Base-by-base conservation (phyloP, 1,140 invertebrate species). In the Cydia strobilella region DNA sequence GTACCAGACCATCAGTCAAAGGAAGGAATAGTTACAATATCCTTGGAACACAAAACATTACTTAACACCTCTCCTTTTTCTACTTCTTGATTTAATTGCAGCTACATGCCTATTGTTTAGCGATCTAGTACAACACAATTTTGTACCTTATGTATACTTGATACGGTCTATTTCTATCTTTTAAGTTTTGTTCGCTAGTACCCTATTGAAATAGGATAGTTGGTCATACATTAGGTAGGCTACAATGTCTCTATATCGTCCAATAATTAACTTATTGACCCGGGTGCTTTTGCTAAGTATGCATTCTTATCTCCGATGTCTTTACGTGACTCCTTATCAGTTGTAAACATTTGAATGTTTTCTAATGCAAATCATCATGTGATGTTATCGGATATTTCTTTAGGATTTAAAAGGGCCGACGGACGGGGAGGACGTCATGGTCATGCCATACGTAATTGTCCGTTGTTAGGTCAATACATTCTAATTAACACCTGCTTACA, bases 251-350 rank as follows among this genome's bases (percentile, higher is more conserved):
- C 72, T 72, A 54, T 74, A 54, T 63, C 74, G 72, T 77, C 76
- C 74, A 81, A 80, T 79, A 83, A 83, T 86, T 87, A 86, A 87
- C 85, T 82, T 84, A 80, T 87, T 84, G 86, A 89, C 86, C 86
- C 75, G 79, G 83, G 83, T 84, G 87, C 82, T 12, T 20, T 77
- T 51, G 69, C 73, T 79, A 81, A 23, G 23, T 59, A 82, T 80
- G 78, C 76, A 72, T 77, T 42, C 83, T 79, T 81, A 82, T 82
- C 76, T 72, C 63, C 69, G 77, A 83, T 86, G 80, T 75, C 76
- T 80, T 77, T 83, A 80, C 78, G 81, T 80, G 83, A 75, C 78
- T 76, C 69, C 48, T 62, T 82, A 81, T 82, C 76, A 77, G 48
- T 73, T 27, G 72, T 76, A 74, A 76, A 79, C 65, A 79, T 42